Evolutionary conservation across 2,113 vertebrate species (phyloP).

Genomic region (Prolemur simus): DNA sequence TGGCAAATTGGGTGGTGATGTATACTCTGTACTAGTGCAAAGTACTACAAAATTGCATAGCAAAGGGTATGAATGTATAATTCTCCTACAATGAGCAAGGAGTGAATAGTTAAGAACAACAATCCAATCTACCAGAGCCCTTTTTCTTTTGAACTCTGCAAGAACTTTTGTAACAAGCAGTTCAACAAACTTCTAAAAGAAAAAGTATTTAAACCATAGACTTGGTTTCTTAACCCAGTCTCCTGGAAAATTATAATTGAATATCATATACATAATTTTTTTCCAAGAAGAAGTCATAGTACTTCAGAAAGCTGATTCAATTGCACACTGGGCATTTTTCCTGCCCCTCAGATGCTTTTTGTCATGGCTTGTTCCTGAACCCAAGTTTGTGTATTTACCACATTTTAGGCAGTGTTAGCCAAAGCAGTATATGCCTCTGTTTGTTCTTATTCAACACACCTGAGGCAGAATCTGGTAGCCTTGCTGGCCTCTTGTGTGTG

Average conservation of each 20-base stretch:
- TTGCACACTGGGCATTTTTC: background rate
- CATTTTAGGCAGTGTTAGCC: background rate
- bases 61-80: background rate
- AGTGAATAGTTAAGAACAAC: background rate
- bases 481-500: background rate
- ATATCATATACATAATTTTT: background rate
- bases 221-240: background rate
- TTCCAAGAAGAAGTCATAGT: background rate
- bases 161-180: background rate
- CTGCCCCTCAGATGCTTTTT: background rate
- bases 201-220: background rate
- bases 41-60: background rate
- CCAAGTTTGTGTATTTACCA: background rate
- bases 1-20: background rate
- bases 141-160: background rate
- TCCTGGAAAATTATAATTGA: slow-evolving; percentile 25
- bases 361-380: background rate
- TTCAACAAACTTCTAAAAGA: background rate
- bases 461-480: background rate
- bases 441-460: background rate
- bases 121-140: background rate
- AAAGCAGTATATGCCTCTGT: background rate
- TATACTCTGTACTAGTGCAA: background rate
- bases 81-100: background rate
- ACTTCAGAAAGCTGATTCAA: background rate